phyloP scores from a whole-genome alignment of 2,797 vertebrate genomes.

The Acanthis flammea region DNA sequence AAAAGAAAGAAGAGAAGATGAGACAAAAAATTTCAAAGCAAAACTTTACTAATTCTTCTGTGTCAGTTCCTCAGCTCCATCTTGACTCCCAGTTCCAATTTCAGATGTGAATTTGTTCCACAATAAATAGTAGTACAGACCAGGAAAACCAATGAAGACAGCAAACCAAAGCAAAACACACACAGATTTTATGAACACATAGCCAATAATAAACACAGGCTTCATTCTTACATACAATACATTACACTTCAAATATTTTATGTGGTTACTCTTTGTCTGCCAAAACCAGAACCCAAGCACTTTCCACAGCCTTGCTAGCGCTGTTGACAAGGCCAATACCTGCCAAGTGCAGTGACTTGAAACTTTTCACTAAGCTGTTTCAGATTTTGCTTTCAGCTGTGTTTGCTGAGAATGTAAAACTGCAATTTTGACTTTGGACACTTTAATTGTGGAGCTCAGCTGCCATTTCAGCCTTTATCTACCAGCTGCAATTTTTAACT shows the following conservation, averaged over 20 bases:
- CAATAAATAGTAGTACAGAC: background rate
- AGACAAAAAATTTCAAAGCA: background rate
- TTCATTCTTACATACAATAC: background rate
- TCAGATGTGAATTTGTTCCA: background rate
- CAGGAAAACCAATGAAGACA: background rate
- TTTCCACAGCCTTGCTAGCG: background rate
- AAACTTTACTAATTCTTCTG: background rate
- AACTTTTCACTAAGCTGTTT: background rate
- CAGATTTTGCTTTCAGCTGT: background rate
- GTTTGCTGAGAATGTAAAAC: background rate
- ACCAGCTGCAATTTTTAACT: background rate
- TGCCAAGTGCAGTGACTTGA: background rate
- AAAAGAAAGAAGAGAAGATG: no score
- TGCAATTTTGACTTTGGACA: background rate
- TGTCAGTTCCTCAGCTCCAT: background rate
- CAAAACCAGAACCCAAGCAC: background rate
- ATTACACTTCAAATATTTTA: background rate
- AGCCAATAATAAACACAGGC: background rate
- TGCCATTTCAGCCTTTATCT: background rate
- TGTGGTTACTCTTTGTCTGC: background rate
- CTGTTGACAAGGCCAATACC: background rate
- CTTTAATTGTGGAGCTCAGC: background rate
- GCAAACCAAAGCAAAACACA: background rate
- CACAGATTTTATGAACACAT: background rate
- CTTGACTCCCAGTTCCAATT: background rate